Evolutionary conservation across 2,888 invertebrate genomes (phyloP).

Genomic region (Caenorhabditis sp.): DNA sequence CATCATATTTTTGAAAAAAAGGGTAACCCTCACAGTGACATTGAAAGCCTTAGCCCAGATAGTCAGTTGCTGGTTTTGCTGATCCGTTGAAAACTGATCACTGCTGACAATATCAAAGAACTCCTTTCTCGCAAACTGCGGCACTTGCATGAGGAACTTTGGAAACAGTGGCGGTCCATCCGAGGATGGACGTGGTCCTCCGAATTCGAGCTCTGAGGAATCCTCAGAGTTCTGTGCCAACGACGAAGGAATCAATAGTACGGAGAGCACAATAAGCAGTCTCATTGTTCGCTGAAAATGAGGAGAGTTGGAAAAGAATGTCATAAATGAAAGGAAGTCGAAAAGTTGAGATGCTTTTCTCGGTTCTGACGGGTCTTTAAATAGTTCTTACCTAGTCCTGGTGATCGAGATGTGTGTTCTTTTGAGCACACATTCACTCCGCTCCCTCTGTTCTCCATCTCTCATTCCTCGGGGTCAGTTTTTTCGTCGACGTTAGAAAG

Average conservation of each 20-base stretch:
- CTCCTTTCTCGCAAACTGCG: constrained; percentile 41
- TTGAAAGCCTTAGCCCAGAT: constrained; percentile 53
- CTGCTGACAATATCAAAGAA: constrained; percentile 52
- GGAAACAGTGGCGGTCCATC: constrained; percentile 37
- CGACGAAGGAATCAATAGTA: constrained; percentile 1
- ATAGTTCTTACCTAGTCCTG: constrained; percentile 12
- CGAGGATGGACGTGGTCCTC: constrained; percentile 17
- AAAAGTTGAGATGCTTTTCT: not conserved
- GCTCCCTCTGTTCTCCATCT: not conserved
- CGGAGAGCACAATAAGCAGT: constrained; percentile 20
- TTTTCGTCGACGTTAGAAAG: constrained; percentile 8
- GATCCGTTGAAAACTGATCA: constrained; percentile 29
- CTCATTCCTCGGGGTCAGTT: constrained; percentile 3
- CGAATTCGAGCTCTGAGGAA: constrained; percentile 19
- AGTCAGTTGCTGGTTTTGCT: constrained; percentile 36
- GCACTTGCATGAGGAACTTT: constrained; percentile 32
- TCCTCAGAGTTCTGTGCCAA: constrained; percentile 9
- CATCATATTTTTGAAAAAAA: too few relatives aligned
- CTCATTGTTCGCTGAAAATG: constrained; percentile 16
- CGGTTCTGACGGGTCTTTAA: constrained; percentile 7
- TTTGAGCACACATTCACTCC: constrained; percentile 22
- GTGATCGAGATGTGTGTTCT: constrained; percentile 51
- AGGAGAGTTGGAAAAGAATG: not conserved
- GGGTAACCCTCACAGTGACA: constrained; percentile 28
- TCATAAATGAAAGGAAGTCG: not conserved